phyloP scores from a whole-genome alignment of 2,888 invertebrate genomes.

The Drosophila fungiperda region DNA sequence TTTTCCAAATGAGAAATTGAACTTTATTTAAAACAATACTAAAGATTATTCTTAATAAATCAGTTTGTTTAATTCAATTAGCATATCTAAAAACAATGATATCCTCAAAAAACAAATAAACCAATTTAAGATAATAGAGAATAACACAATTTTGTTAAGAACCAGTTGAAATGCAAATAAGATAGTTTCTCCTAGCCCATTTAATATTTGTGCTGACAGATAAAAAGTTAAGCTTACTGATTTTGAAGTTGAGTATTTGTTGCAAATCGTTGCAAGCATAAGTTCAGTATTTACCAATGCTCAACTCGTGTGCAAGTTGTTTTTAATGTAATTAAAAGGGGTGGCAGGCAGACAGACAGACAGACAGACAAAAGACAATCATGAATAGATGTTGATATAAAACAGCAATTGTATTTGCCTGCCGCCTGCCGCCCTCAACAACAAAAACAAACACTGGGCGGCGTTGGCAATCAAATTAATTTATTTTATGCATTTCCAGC shows the following conservation, averaged over 20 bases:
- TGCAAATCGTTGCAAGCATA: constrained; percentile 7
- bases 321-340: constrained; percentile 62
- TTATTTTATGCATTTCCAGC: constrained; percentile 56
- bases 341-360: constrained; percentile 3
- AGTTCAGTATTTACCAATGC: constrained; percentile 9
- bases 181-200: not conserved
- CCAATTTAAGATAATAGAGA: not conserved
- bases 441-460: constrained; percentile 29
- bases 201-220: not conserved
- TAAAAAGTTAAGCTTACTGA: not conserved
- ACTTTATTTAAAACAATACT: not conserved
- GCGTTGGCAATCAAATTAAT: constrained; percentile 64
- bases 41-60: not conserved
- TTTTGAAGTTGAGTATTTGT: constrained; percentile 1
- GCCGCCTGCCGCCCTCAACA: not conserved
- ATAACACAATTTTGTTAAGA: not conserved
- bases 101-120: not conserved
- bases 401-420: constrained; percentile 48
- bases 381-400: constrained; percentile 34
- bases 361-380: constrained; percentile 32
- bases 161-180: not conserved
- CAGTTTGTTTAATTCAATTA: not conserved
- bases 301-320: constrained; percentile 19
- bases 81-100: not conserved
- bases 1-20: not conserved